phyloP scores from a whole-genome alignment of 64 coral and sea anemone genomes.

The Cladopsammia gracilis region DNA sequence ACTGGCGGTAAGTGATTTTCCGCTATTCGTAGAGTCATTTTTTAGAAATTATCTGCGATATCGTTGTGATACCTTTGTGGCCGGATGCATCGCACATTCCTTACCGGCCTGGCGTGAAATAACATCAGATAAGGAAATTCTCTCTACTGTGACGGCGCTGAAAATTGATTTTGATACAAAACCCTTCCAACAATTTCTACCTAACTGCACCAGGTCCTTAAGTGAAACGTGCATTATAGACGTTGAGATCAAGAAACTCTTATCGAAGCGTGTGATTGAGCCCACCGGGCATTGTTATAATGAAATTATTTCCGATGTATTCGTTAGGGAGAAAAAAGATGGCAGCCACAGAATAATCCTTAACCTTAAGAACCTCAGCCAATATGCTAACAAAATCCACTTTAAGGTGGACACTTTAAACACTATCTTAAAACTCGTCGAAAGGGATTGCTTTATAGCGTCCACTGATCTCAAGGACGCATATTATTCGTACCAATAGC shows the following conservation, averaged over 20 bases:
- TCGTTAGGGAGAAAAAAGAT: constrained; percentile 44
- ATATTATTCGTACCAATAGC: constrained; percentile 26
- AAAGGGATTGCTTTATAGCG: constrained; percentile 45
- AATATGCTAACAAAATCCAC: constrained; percentile 4
- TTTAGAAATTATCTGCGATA: constrained; percentile 4
- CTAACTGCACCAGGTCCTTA: not conserved
- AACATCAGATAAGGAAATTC: constrained; percentile 36
- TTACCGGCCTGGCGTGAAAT: constrained; percentile 9
- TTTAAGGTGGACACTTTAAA: constrained; percentile 69
- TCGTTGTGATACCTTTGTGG: not conserved
- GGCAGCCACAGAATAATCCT: constrained; percentile 42
- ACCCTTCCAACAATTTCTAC: constrained; percentile 3
- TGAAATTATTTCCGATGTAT: constrained; percentile 53
- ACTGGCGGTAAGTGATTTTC: not conserved
- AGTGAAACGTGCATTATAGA: not conserved
- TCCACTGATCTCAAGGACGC: constrained; percentile 52
- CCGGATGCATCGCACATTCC: not conserved
- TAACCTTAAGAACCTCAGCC: constrained; percentile 47
- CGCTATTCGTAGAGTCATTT: not conserved
- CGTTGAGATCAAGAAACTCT: constrained; percentile 4
- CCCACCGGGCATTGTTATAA: constrained; percentile 20
- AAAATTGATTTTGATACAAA: constrained; percentile 29
- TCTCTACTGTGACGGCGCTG: constrained; percentile 9
- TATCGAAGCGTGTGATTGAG: constrained; percentile 34
- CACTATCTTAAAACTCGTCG: constrained; percentile 27